Base-by-base conservation (phyloP, 1,140 invertebrate genomes). In the Aphaenogaster floridana region DNA sequence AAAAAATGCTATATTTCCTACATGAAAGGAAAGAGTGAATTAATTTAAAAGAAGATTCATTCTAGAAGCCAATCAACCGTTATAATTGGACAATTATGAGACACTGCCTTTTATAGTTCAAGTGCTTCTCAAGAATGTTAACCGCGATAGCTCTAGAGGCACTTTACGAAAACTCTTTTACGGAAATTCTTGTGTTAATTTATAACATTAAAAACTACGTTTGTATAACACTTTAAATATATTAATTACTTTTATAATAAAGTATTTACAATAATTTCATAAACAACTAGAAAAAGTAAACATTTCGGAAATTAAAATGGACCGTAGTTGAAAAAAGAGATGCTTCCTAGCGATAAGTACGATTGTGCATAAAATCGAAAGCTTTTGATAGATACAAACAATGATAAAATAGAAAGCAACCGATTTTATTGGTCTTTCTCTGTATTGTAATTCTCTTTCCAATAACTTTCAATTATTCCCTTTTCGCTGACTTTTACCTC, bases 21-120 rank as follows among this genome's bases (percentile, higher is more conserved):
- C 17, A 11, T 17, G 11, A 3, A 9, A 52, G 11, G 21, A 7
- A n/a, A 39, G 5, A 39, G 15, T 0, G 9, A 15, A 80, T 52
- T 89, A 86, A 77, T 86, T 77, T 77, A 69, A 50, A 50, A 66
- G 28, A 61, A 50, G 0, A 28, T 28, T 48, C 17, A 50, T 8
- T 28, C 4, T 17, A 57, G 48, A 48, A 36, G 13, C 28, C 88
- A 77, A 87, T 89, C 34, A 57, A 74, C 63, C 64, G 52, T 83
- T 90, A 86, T 83, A 86, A 89, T 89, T 83, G 88, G 63, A 74
- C 77, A 90, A 89, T 90, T 87, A 89, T 59, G 85, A 89, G 72
- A 89, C 57, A 83, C 36, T 87, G 42, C 76, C 64, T 61, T 61
- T 88, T 36, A 21, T 28, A 52, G 54, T 63, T 89, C 34, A 57